Conservation (phyloP, 1,140 invertebrate species). For the Leptinotarsa lineolata region DNA sequence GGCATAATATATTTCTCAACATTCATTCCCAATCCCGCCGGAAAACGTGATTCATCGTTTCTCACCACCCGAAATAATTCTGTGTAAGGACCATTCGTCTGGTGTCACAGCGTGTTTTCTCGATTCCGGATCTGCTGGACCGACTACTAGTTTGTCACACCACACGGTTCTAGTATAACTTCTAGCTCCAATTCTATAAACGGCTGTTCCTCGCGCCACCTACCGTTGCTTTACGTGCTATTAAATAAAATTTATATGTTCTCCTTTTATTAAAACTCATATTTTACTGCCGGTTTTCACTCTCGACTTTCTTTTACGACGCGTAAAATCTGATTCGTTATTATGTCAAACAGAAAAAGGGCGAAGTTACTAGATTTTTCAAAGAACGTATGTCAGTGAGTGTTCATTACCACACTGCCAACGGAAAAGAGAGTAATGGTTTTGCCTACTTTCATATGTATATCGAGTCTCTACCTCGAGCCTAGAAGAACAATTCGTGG, state of each 20-base stretch:
- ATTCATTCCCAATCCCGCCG: neutral
- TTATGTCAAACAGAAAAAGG: conserved; percentile 24
- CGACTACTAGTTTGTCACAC: conserved; percentile 24
- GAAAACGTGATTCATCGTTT: neutral
- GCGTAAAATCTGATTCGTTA: conserved; percentile 10
- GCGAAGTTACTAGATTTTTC: neutral
- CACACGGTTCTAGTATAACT: conserved; percentile 22
- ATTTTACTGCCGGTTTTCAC: conserved; percentile 24
- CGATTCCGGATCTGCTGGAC: conserved; percentile 3
- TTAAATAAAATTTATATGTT: conserved; percentile 26
- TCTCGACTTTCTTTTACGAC: conserved; percentile 17
- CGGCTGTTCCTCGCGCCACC: conserved; percentile 22
- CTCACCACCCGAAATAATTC: neutral
- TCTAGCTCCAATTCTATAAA: conserved; percentile 21
- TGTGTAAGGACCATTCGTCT: neutral
- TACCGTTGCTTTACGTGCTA: conserved; percentile 30
- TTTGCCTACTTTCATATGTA: no score
- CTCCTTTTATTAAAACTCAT: conserved; percentile 33
- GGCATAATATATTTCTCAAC: neutral
- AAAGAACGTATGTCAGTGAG: no score
- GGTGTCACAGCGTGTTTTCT: conserved; percentile 9
- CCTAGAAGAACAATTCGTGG: no score
- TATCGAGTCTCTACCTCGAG: no score
- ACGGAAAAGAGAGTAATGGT: no score
- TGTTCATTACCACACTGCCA: no score